Percentiles rank a stretch among this genome's conserved stretches.
Evolutionary conservation across 2,797 vertebrate species (phyloP).

Genomic region (Acanthurus tractus): DNA sequence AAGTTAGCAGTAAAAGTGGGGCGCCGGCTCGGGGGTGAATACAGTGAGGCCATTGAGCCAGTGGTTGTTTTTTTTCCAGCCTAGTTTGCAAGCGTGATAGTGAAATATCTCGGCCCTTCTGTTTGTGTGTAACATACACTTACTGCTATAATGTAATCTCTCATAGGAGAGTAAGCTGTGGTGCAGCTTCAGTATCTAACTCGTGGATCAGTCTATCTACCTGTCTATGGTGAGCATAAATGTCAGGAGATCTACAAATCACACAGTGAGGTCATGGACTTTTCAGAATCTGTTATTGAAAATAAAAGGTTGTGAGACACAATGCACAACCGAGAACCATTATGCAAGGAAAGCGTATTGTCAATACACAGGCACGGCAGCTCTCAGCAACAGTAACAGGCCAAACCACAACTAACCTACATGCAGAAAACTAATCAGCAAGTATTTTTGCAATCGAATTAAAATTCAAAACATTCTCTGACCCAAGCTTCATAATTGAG

Average conservation of each 20-base stretch:
- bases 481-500: not conserved
- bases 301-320: conserved; percentile 55
- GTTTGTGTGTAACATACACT: conserved; percentile 18
- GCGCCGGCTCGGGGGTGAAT: conserved; percentile 55
- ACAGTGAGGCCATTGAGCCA: conserved; percentile 69
- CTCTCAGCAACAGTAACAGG: not conserved
- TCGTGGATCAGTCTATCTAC: not conserved
- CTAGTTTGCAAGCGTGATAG: conserved; percentile 39
- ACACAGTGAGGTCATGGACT: conserved; percentile 38
- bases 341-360: conserved; percentile 35
- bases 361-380: conserved; percentile 38
- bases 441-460: not conserved
- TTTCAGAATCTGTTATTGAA: conserved; percentile 57
- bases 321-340: conserved; percentile 29
- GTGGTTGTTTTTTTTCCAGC: conserved; percentile 58
- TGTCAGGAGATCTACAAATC: conserved; percentile 8
- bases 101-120: conserved; percentile 44
- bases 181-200: not conserved
- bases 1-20: conserved; percentile 78
- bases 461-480: not conserved
- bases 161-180: not conserved
- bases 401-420: conserved; percentile 23
- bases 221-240: not conserved
- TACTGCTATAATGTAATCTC: not conserved
- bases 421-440: not conserved